These are phyloP conservation scores for Sympetrum striolatum DNA, from an alignment of 2,888 invertebrate species.

Conservation along the genomic window DNA sequence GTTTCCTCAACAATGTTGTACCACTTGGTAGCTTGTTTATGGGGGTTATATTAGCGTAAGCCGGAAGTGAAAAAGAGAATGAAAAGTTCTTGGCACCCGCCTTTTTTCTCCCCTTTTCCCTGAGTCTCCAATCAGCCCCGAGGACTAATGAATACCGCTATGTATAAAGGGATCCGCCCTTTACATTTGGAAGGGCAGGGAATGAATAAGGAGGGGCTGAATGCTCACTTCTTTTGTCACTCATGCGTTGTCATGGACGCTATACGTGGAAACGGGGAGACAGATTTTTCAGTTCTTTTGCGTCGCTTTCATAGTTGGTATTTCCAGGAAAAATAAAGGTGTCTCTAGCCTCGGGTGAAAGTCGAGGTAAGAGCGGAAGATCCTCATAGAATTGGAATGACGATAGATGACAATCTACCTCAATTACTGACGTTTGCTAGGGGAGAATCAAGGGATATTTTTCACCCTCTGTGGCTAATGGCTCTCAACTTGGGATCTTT, in stretches of 20 bases:
- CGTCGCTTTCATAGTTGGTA: too few relatives aligned
- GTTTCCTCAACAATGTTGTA: not conserved
- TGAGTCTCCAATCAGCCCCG: not conserved
- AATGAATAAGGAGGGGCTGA: not conserved
- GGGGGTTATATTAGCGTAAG: not conserved
- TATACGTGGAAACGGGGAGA: too few relatives aligned
- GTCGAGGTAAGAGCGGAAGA: too few relatives aligned
- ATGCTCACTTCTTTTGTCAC: not conserved
- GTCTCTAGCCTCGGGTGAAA: too few relatives aligned
- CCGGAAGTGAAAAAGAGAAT: not conserved
- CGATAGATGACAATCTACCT: too few relatives aligned
- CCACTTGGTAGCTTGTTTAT: not conserved
- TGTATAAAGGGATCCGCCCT: conserved; percentile 29
- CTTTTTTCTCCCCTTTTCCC: not conserved
- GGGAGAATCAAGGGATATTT: too few relatives aligned
- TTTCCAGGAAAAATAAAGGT: too few relatives aligned
- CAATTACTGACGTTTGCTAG: too few relatives aligned
- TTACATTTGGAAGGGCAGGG: not conserved
- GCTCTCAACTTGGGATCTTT: too few relatives aligned
- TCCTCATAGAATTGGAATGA: too few relatives aligned
- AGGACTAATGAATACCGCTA: conserved; percentile 21
- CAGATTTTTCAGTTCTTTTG: too few relatives aligned
- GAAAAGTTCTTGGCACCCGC: not conserved
- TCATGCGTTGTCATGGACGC: not conserved
- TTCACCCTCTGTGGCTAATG: too few relatives aligned